Evolutionary conservation across 2,113 vertebrate species (phyloP), one percentile per base, ranked within the genome.

Genomic region (Xenopus borealis): DNA sequence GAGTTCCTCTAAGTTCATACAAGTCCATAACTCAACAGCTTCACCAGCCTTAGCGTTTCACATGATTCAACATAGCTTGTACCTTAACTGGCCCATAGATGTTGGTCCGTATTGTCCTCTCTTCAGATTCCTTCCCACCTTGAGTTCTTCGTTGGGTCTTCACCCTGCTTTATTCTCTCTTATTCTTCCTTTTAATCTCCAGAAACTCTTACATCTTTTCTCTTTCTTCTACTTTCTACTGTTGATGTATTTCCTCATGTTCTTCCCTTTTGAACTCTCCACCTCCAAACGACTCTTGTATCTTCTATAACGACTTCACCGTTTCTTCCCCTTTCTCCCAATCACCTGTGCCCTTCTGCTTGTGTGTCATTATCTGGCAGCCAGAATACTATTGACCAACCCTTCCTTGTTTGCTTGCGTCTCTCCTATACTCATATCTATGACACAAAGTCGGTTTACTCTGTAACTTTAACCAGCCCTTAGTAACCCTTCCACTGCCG

Each of bases 401-500:
- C 52, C 63, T 79, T 62, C 81, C 79, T 81, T 83, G 68, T 83
- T 82, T 81, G 81, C 78, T 80, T 78, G 11, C 5, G 11, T 12
- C 47, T 12, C 23, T 27, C 23, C 23, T 27, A 27, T 27, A 27
- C 78, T 85, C 80, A 72, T 83, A 87, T 80, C 80, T 40, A 40
- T 40, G 33, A 40, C 33, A 40, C 23, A 27, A 27, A 27, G 77
- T 78, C 81, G 75, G 83, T 86, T 88, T 83, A 84, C 86, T 90
- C 81, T 90, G 87, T 91, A 89, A 90, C 87, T 79, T 90, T 88
- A 88, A 91, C 85, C 79, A 13, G 12, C 69, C 53, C 14, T 7
- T 10, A 44, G 46, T 27, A 73, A 66, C 62, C 72, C 33, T 11
- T 10, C 7, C 44, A 18, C 57, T 33, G 7, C 62, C 16, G 33